Percentiles rank a stretch among this genome's conserved stretches.
Evolutionary conservation across 2,113 vertebrate genomes (phyloP).

Genomic region (Muntiacus muntjak): DNA sequence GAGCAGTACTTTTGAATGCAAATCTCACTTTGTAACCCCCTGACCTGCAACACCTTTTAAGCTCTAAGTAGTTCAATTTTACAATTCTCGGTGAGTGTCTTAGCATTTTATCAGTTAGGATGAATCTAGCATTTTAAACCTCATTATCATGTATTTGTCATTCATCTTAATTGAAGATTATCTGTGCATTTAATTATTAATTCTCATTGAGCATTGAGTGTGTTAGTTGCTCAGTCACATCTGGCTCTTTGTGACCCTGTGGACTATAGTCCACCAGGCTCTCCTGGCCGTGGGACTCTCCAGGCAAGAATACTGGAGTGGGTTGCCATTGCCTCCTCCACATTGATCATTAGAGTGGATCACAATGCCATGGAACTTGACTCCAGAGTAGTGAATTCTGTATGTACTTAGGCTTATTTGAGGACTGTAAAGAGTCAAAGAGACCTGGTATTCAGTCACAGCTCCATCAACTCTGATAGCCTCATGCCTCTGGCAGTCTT

Average conservation of each 20-base stretch:
- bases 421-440: neutral
- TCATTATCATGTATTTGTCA: neutral
- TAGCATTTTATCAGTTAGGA: neutral
- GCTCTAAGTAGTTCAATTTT: neutral
- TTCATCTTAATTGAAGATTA: neutral
- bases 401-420: neutral
- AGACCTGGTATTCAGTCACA: neutral
- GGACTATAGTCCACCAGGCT: neutral
- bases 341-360: neutral
- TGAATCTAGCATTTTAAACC: neutral
- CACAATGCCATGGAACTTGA: neutral
- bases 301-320: neutral
- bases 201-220: neutral
- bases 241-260: rapidly evolving
- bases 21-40: neutral
- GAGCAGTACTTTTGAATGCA: neutral
- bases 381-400: neutral
- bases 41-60: neutral
- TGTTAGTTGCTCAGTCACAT: neutral
- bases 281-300: neutral
- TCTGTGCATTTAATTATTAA: neutral
- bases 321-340: neutral
- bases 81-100: neutral
- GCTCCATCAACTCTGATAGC: neutral
- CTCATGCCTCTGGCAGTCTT: neutral